Evolutionary conservation across 2,113 vertebrate genomes (phyloP), one percentile per base, ranked within the genome.

Genomic region (Burhinus oedicnemus): DNA sequence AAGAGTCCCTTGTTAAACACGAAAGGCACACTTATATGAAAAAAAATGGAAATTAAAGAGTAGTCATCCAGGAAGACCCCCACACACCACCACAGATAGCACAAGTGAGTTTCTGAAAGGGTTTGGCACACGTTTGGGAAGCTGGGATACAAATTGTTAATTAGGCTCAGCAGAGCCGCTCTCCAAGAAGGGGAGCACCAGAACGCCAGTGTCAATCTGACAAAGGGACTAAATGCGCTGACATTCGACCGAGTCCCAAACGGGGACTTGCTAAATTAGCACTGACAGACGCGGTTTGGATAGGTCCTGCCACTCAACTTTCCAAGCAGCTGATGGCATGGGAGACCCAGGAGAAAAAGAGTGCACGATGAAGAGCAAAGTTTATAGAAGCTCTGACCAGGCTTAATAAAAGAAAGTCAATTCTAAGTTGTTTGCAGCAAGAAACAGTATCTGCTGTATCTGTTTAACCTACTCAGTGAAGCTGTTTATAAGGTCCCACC

Each of bases 121-220:
- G 69, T 64, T 72, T 95, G 96, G 86, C 89, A 96, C 47, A 79
- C 74, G 82, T 58, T 58, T 90, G 87, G 80, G 84, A 66, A 92
- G 90, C 88, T 93, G 89, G 71, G 82, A 91, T 70, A 95, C 66
- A 97, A 96, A 84, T 77, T 45, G 61, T 44, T 93, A 89, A 95
- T 95, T 90, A 97, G 66, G 65, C 38, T 85, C 18, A 47, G 87
- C 25, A 1, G 9, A 93, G 74, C 83, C 75, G 58, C 70, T 81
- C 61, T 16, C 90, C 77, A 90, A 60, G 54, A 94, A 90, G 32
- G 12, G 44, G 14, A 89, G 65, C 22, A 55, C 20, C 42, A 82
- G 29, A 79, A 94, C 32, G 11, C 36, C 32, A 4, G 9, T 79
- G 88, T 87, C 95, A 94, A 5, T 65, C 64, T 68, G 83, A 77